phyloP scores from a whole-genome alignment of 2,797 vertebrate genomes.

The Synanceia verrucosa region DNA sequence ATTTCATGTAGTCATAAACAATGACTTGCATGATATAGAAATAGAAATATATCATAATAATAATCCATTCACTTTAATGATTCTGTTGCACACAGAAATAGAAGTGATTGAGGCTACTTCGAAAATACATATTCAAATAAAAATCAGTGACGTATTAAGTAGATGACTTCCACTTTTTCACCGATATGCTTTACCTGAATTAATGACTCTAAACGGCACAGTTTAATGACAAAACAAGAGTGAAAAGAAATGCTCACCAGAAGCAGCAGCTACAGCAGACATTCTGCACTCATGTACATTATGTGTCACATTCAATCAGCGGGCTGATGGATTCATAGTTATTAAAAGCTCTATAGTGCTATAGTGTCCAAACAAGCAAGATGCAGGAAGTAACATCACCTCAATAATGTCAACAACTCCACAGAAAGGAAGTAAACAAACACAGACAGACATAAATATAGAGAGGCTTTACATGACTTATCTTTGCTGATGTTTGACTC shows the following conservation, averaged over 20 bases:
- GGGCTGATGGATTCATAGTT: not conserved
- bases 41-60: not conserved
- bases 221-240: not conserved
- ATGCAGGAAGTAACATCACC: too few species aligned
- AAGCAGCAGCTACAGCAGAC: too few species aligned
- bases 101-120: not conserved
- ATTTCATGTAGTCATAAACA: not conserved
- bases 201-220: not conserved
- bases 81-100: not conserved
- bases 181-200: not conserved
- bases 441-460: not conserved
- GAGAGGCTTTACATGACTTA: not conserved
- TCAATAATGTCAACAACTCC: not conserved
- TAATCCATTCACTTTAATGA: not conserved
- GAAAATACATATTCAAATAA: not conserved
- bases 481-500: not conserved
- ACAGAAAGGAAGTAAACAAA: not conserved
- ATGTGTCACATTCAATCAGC: not conserved
- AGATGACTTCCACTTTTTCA: not conserved
- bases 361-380: too few species aligned
- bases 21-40: not conserved
- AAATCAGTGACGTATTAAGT: not conserved
- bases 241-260: not conserved
- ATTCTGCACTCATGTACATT: too few species aligned
- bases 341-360: too few species aligned